A percentile compares a stretch with the other conserved stretches of the same genome.
These are phyloP conservation scores for Eupsilia transversa DNA, from an alignment of 2,888 invertebrate genomes.

Conservation along the genomic window DNA sequence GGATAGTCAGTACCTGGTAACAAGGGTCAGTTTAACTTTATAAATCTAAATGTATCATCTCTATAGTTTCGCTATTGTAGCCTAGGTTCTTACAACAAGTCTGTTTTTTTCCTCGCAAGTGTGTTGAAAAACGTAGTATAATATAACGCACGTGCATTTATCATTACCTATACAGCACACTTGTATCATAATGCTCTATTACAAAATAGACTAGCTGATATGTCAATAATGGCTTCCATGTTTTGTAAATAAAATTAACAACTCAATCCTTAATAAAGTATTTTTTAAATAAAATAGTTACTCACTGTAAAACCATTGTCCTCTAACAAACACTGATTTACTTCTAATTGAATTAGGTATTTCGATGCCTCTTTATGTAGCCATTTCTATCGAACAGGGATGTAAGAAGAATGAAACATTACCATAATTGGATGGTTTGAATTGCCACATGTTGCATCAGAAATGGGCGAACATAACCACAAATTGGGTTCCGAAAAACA, in stretches of 20 bases:
- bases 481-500: not conserved
- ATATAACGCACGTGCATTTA: too few relatives aligned
- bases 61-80: too few relatives aligned
- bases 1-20: too few relatives aligned
- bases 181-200: too few relatives aligned
- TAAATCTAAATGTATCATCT: too few relatives aligned
- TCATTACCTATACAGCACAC: too few relatives aligned
- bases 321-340: constrained; percentile 21
- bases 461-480: not conserved
- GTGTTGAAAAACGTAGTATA: too few relatives aligned
- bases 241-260: not conserved
- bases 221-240: not conserved
- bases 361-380: constrained; percentile 24
- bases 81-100: too few relatives aligned
- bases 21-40: too few relatives aligned
- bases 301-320: constrained; percentile 43
- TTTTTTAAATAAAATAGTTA: not conserved
- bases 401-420: constrained; percentile 16
- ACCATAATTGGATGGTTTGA: not conserved
- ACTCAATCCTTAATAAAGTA: too few relatives aligned
- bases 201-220: too few relatives aligned
- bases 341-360: constrained; percentile 11
- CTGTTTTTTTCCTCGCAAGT: too few relatives aligned
- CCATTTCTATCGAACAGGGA: constrained; percentile 30
- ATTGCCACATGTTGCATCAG: not conserved